Conservation (phyloP, 2,888 invertebrate genomes). For the Anorthoa munda region DNA sequence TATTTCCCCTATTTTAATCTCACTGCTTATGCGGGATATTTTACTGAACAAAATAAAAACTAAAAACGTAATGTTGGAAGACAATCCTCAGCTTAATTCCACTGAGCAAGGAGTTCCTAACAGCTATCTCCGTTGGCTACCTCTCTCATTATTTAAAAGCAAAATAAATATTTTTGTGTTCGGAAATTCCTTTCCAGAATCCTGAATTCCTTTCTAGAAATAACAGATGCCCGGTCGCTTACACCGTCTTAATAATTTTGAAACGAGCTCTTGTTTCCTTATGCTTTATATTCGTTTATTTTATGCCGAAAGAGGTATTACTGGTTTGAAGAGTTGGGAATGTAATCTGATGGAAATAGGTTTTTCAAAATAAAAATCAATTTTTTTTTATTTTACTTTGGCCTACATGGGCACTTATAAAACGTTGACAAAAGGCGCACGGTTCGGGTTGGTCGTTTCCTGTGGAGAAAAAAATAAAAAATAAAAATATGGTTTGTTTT, state of each 20-base stretch:
- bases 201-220: constrained; percentile 58
- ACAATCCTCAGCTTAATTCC: constrained; percentile 62
- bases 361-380: too few relatives aligned
- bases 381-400: too few relatives aligned
- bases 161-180: constrained; percentile 64
- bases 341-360: constrained; percentile 31
- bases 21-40: constrained; percentile 36
- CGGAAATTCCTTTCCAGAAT: constrained; percentile 49
- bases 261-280: constrained; percentile 51
- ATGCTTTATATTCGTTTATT: constrained; percentile 51
- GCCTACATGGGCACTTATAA: too few relatives aligned
- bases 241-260: constrained; percentile 60
- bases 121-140: constrained; percentile 56
- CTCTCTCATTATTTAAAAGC: constrained; percentile 57
- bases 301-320: constrained; percentile 44
- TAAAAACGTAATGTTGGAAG: constrained; percentile 51
- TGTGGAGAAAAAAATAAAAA: too few relatives aligned
- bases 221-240: constrained; percentile 55
- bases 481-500: too few relatives aligned
- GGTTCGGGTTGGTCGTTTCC: too few relatives aligned
- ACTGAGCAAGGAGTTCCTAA: constrained; percentile 52
- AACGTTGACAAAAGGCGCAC: too few relatives aligned
- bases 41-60: constrained; percentile 53
- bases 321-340: constrained; percentile 38
- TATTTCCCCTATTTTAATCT: constrained; percentile 38